Base-by-base conservation (phyloP, 1,140 invertebrate genomes). In the Solenopsis fugax region DNA sequence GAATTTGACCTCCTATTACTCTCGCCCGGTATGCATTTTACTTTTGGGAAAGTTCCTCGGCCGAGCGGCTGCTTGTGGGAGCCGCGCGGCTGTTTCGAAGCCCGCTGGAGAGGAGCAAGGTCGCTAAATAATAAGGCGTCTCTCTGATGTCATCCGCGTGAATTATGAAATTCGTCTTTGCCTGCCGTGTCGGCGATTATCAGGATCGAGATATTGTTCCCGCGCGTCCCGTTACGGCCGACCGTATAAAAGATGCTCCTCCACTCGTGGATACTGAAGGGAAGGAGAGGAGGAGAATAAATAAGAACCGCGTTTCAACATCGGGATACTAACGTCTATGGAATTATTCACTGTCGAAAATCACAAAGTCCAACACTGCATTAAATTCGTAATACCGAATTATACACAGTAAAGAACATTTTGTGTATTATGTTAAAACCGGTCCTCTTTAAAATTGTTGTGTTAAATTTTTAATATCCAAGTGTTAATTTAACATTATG, bases 1-100 rank as follows among this genome's bases (percentile, higher is more conserved):
- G 80, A 84, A 84, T 84, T 84, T 86, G 85, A 80, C 85, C 85
- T 86, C 85, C 76, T 80, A 86, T 86, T 80, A 80, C 85, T 67
- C 48, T 85, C 72, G 84, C 64, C 85, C 54, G 62, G 52, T 81
- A 81, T 80, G 85, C 73, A 80, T 86, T 86, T 86, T 86, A 81
- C 85, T 86, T 81, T 86, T 81, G 85, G 76, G 85, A 86, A 86
- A 86, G 85, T 86, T 86, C 52, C 24, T 21, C 10, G 60, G 29
- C 48, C 62, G 29, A 3, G 9, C 48, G 37, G 37, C 4, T 52
- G 65, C 34, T n/a, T 18, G 78, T 34, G 64, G 24, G 12, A 21
- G 48, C 62, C n/a, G 16, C 41, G 24, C 41, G 54, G 6, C 52
- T 10, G 62, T 41, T 54, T 52, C 37, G 18, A 7, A 6, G 13